Evolutionary conservation across 2,888 invertebrate genomes (phyloP), one percentile per base, ranked within the genome.

Genomic region (Deilephila elpenor): DNA sequence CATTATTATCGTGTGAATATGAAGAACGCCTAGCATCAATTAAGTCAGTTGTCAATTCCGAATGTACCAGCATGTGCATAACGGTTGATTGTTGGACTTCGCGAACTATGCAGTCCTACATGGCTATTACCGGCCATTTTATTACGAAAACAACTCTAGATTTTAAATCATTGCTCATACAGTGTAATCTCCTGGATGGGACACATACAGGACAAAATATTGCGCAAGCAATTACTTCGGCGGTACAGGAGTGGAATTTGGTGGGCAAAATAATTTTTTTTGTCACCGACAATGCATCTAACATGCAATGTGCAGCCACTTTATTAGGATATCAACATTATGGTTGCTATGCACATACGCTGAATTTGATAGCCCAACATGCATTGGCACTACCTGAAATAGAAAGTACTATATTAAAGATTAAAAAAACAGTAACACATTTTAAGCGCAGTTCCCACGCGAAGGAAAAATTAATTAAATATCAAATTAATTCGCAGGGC

Each of bases 321-420:
- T 17, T 19, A 19, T 19, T 56, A 60, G 29, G 25, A 25, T 29
- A 25, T 14, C 11, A 29, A 37, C 80, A 83, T 75, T 82, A 73
- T 64, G 81, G 81, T 8, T 82, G 81, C 70, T 81, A 71, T 56
- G 82, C 59, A 1, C 80, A 84, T 61, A 78, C 78, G 0, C 51
- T 83, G 34, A 84, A 84, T 67, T 73, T 81, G 56, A 78, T 80
- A 5, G 77, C 80, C 0, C 72, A 80, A 72, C 74, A 76, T 37
- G 75, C 77, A 0, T 56, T 80, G 34, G 62, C 25, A 20, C 19
- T 32, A 34, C 44, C 44, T 11, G 44, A 44, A 44, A 17, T 74
- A 19, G 8, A 62, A 71, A 5, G 3, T 44, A 14, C 3, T 11
- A 14, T 79, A 8, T 77, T 79, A 0, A 82, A 81, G 71, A 70